These are phyloP conservation scores for Escarpia spicata DNA, from an alignment of 2,888 invertebrate genomes.

Conservation along the genomic window DNA sequence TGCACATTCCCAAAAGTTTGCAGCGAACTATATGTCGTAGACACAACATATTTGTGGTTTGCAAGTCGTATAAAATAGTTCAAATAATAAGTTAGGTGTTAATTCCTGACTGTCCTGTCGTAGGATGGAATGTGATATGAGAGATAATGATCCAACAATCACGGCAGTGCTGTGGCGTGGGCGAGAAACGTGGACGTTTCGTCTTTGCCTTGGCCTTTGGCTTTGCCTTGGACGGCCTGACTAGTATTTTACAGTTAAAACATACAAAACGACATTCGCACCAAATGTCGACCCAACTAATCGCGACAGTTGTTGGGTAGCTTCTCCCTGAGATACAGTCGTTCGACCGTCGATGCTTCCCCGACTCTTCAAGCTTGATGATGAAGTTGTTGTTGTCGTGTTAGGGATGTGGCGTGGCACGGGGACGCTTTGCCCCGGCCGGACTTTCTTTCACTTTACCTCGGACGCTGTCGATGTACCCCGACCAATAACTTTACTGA, in stretches of 20 bases:
- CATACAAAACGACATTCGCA: not conserved
- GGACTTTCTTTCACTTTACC: not conserved
- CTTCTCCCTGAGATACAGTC: not conserved
- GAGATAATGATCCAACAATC: not conserved
- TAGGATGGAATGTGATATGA: not conserved
- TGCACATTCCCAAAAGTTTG: not conserved
- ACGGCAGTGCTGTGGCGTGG: not conserved
- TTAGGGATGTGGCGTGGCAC: not conserved
- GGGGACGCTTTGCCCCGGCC: conserved; percentile 16
- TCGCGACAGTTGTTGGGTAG: not conserved
- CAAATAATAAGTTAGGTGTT: not conserved
- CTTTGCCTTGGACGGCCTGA: not conserved
- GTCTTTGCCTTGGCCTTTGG: not conserved
- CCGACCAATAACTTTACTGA: not conserved
- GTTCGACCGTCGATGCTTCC: not conserved
- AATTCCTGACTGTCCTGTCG: not conserved
- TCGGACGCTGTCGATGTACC: not conserved
- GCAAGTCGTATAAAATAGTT: not conserved
- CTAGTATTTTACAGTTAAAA: not conserved
- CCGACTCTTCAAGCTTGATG: not conserved
- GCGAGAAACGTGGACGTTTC: not conserved
- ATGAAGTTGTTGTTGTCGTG: not conserved
- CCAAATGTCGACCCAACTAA: not conserved
- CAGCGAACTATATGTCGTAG: not conserved
- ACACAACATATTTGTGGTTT: not conserved